Percentiles rank a stretch among this genome's conserved stretches.
These are phyloP conservation scores for Drosophila rubida DNA, from an alignment of 2,888 invertebrate genomes.

Conservation along the genomic window DNA sequence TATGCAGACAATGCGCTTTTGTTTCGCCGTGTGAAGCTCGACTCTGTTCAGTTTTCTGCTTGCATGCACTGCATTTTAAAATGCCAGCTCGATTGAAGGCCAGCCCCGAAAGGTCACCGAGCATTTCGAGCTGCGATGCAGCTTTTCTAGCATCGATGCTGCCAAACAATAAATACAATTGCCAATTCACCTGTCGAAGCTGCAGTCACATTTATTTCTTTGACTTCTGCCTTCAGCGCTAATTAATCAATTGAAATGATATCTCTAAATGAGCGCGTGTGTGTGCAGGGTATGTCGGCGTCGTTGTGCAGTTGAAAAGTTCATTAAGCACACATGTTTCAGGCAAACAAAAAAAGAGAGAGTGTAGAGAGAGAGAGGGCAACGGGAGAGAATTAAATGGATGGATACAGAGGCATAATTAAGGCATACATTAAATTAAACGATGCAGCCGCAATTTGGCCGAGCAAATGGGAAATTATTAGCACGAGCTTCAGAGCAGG, in stretches of 20 bases:
- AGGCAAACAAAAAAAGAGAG: not conserved
- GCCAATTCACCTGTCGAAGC: not conserved
- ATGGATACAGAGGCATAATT: conserved; percentile 42
- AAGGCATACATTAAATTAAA: conserved; percentile 54
- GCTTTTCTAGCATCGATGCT: not conserved
- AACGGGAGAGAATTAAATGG: conserved; percentile 6
- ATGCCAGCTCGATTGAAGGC: conserved; percentile 18
- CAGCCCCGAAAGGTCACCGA: conserved; percentile 30
- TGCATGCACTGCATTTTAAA: conserved; percentile 6
- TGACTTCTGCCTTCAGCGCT: conserved; percentile 12
- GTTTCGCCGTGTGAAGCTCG: not conserved
- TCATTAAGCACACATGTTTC: conserved; percentile 17
- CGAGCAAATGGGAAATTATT: conserved; percentile 65
- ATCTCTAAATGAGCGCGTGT: not conserved
- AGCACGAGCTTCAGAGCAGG: conserved; percentile 24
- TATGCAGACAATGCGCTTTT: not conserved
- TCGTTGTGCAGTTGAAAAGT: conserved; percentile 14
- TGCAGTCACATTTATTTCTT: conserved; percentile 4
- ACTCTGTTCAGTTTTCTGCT: not conserved
- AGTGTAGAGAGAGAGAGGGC: not conserved
- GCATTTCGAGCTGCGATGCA: conserved; percentile 3
- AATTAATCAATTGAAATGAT: conserved; percentile 3
- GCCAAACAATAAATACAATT: not conserved
- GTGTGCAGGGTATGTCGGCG: not conserved
- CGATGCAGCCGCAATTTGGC: conserved; percentile 62